phyloP scores from a whole-genome alignment of 1,140 invertebrate species.

The Trichonephila clavata region DNA sequence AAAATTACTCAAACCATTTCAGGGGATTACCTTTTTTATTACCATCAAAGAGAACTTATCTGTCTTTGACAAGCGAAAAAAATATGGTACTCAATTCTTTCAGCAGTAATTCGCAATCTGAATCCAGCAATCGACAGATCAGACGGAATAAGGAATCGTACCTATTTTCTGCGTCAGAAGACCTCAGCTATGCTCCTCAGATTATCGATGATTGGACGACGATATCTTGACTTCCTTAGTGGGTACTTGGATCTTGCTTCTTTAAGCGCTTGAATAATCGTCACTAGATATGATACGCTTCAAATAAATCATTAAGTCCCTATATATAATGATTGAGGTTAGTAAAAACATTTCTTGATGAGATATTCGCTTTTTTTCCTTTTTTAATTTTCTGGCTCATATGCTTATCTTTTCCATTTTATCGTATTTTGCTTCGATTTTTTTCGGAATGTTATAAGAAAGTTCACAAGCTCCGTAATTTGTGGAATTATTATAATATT shows the following conservation, averaged over 20 bases:
- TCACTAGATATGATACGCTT: background rate
- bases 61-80: slow-evolving; percentile 42
- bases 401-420: too few relatives aligned
- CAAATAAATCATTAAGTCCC: background rate
- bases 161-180: slow-evolving; percentile 43
- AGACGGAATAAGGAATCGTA: slow-evolving; percentile 34
- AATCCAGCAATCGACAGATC: slow-evolving; percentile 45
- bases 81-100: slow-evolving; percentile 45
- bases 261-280: slow-evolving; percentile 17
- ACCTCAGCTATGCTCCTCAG: slow-evolving; percentile 27
- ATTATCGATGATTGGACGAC: slow-evolving; percentile 40
- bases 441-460: too few relatives aligned
- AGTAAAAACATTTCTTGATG: too few relatives aligned
- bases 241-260: background rate
- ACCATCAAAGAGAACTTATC: slow-evolving; percentile 26
- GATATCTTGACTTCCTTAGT: slow-evolving; percentile 45
- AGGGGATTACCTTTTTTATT: slow-evolving; percentile 40
- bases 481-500: too few relatives aligned
- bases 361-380: background rate
- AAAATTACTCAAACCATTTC: slow-evolving; percentile 39
- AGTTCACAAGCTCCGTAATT: too few relatives aligned
- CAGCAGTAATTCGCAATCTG: slow-evolving; percentile 51
- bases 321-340: background rate
- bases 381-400: background rate
- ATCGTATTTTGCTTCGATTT: too few relatives aligned